A percentile compares a stretch with the other conserved stretches of the same genome.
Conservation (phyloP, 2,113 vertebrate species). For the Sander lucioperca region DNA sequence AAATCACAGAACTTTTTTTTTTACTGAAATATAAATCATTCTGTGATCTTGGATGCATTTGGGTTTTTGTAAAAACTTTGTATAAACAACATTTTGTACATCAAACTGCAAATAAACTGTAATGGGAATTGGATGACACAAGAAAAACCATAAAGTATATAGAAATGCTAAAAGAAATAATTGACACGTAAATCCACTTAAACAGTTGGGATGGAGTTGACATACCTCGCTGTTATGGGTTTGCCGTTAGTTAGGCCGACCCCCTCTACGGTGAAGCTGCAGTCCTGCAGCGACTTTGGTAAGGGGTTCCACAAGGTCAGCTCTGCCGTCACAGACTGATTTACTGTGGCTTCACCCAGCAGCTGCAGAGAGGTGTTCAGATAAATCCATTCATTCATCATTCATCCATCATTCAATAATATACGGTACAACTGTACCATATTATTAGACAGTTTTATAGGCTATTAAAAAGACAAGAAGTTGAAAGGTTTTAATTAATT, state of each 20-base stretch:
- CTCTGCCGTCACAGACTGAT: conserved; percentile 83
- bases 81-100: neutral
- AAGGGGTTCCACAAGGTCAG: conserved; percentile 89
- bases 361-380: conserved; percentile 78
- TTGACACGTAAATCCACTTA: neutral
- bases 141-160: neutral
- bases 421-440: neutral
- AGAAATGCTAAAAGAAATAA: neutral
- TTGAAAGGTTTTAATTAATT: neutral
- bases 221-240: conserved; percentile 83
- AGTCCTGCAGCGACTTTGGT: conserved; percentile 74
- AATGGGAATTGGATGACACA: neutral
- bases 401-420: neutral
- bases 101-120: neutral
- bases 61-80: neutral
- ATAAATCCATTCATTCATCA: neutral
- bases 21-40: neutral
- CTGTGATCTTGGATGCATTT: neutral
- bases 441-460: neutral
- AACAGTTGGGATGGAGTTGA: neutral
- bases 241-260: conserved; percentile 80
- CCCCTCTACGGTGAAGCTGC: conserved; percentile 87
- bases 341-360: conserved; percentile 85
- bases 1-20: neutral
- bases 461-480: neutral